Percentiles rank a stretch among this genome's conserved stretches.
Evolutionary conservation across 2,113 vertebrate species (phyloP).

Genomic region (Oreochromis niloticus): DNA sequence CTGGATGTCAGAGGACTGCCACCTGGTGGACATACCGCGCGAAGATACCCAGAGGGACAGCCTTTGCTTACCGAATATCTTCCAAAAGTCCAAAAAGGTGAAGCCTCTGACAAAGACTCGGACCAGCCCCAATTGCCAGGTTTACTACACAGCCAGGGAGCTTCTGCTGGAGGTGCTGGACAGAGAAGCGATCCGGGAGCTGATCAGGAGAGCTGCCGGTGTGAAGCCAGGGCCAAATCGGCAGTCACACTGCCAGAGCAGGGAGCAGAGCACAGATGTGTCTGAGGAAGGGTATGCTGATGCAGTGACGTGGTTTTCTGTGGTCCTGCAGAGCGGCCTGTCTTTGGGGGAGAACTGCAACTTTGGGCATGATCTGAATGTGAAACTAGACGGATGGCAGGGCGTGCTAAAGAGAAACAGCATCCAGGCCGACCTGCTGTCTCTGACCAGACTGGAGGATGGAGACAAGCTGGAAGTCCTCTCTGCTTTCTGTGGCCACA

Average conservation of each 20-base stretch:
- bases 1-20: constrained; percentile 65
- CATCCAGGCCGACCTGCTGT: constrained; percentile 47
- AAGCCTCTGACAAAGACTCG: constrained; percentile 5
- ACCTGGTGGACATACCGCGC: constrained; percentile 2
- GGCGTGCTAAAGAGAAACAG: constrained; percentile 49
- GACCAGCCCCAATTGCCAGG: constrained; percentile 11
- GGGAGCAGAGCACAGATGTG: constrained; percentile 3
- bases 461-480: constrained; percentile 53
- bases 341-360: constrained; percentile 7
- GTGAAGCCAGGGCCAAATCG: neutral
- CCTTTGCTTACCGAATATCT: constrained; percentile 56
- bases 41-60: neutral
- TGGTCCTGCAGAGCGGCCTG: constrained; percentile 53
- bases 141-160: constrained; percentile 43
- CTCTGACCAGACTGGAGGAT: constrained; percentile 38
- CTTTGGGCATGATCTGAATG: neutral
- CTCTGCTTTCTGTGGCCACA: constrained; percentile 38
- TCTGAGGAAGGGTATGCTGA: constrained; percentile 46
- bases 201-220: constrained; percentile 26
- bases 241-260: neutral
- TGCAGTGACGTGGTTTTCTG: constrained; percentile 49
- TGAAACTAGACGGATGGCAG: constrained; percentile 47
- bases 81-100: constrained; percentile 42
- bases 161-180: constrained; percentile 54
- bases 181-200: constrained; percentile 28